Evolutionary conservation across 1,140 invertebrate species (phyloP).

Genomic region (Nasonia longicornis): DNA sequence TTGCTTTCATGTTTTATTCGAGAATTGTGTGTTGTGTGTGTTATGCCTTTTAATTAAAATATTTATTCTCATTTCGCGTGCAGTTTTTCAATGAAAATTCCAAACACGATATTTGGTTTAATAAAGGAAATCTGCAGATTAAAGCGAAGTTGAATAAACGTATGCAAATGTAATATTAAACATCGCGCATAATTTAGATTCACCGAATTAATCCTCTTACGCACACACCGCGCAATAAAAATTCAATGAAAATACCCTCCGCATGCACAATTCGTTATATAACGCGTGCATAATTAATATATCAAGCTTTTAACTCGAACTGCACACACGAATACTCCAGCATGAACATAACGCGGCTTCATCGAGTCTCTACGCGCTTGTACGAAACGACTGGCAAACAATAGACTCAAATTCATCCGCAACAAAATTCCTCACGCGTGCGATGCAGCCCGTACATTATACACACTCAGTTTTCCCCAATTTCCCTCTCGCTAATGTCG

Average conservation of each 20-base stretch:
- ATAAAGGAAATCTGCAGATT: neutral
- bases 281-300: too few relatives aligned
- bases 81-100: too few relatives aligned
- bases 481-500: constrained; percentile 19
- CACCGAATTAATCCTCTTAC: neutral
- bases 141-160: neutral
- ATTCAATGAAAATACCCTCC: too few relatives aligned
- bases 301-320: too few relatives aligned
- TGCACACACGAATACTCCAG: too few relatives aligned
- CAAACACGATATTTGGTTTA: neutral
- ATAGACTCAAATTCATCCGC: neutral
- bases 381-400: neutral
- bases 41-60: neutral
- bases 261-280: too few relatives aligned
- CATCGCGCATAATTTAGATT: neutral
- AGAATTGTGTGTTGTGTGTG: neutral
- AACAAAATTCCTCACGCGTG: neutral
- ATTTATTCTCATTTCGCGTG: too few relatives aligned
- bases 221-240: too few relatives aligned
- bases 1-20: neutral
- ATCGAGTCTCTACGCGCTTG: too few relatives aligned
- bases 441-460: neutral
- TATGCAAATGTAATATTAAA: neutral
- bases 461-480: neutral
- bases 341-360: too few relatives aligned